Conservation (phyloP, 2,888 invertebrate species). For the Emmelina monodactyla region DNA sequence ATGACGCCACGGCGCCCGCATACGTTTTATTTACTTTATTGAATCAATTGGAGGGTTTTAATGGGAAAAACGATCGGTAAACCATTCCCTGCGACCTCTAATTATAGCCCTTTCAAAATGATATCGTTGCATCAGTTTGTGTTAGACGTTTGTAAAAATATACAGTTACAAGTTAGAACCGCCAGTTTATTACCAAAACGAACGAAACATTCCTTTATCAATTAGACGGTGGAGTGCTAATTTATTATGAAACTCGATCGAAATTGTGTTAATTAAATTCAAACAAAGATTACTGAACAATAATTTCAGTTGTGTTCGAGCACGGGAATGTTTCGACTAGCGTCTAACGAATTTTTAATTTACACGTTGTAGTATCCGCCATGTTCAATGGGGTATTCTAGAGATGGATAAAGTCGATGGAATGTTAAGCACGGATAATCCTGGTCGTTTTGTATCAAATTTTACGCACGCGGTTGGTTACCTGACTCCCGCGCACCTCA, state of each 20-base stretch:
- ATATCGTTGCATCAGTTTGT: too few relatives aligned
- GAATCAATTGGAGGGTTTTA: conserved; percentile 47
- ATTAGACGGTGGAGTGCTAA: background rate
- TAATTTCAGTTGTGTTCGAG: background rate
- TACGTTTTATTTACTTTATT: conserved; percentile 57
- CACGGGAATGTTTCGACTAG: too few relatives aligned
- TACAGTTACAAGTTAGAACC: too few relatives aligned
- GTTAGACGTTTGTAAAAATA: too few relatives aligned
- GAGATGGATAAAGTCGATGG: conserved; percentile 20
- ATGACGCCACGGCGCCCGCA: conserved; percentile 48
- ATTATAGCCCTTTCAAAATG: too few relatives aligned
- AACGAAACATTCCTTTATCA: background rate
- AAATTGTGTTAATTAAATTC: background rate
- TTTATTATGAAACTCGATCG: background rate
- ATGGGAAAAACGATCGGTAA: too few relatives aligned
- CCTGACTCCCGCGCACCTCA: conserved; percentile 52
- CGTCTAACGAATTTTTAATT: too few relatives aligned
- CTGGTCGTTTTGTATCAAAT: conserved; percentile 43
- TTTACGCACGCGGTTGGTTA: conserved; percentile 52
- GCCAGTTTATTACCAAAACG: too few relatives aligned
- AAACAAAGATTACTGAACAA: background rate
- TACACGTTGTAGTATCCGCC: too few relatives aligned
- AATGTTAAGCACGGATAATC: conserved; percentile 63
- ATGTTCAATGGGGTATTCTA: too few relatives aligned
- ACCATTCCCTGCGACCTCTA: too few relatives aligned